Evolutionary conservation across 2,113 vertebrate genomes (phyloP), one percentile per base, ranked within the genome.

Genomic region (Tamias sibiricus): DNA sequence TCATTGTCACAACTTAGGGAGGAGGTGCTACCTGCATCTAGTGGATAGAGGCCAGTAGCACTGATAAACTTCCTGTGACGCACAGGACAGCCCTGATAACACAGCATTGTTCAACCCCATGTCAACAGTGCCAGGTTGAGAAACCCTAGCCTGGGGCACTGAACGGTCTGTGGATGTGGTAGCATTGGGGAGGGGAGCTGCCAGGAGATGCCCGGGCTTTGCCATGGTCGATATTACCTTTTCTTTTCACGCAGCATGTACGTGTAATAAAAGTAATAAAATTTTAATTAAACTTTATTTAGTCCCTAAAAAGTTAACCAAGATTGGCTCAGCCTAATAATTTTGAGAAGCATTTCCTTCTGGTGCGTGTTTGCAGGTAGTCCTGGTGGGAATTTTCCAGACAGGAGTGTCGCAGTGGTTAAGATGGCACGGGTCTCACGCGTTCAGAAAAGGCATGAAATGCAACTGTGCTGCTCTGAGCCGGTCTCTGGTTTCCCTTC

Each of bases 381-480:
- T 42, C n/a, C 17, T 30, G 37, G 57, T 13, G n/a, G 30, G 35
- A 19, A 40, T 22, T 80, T 35, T 14, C 52, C 47, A 20, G 76
- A 69, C 28, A 59, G 20, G 72, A 49, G 28, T 40, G 37, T 44
- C 47, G 49, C n/a, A 57, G 47, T 37, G 26, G 37, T 75, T 66
- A 77, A 57, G 44, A 44, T 54, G 2, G 0, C 47, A 3, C 1
- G 84, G 24, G 62, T 59, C 26, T 79, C 69, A n/a, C 19, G 20
- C 54, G 13, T 87, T 52, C 32, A 30, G 88, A 64, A 88, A 52
- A 71, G 24, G 35, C 7, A 7, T 4, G 16, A 47, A 40, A 40
- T 24, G 5, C 42, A 49, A 4, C 4, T 0, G 1, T 24, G 40
- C 28, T 2, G 4, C 52, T 82, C 49, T 1, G 35, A 30, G 66